Conservation (phyloP, 2,797 vertebrate species). For the Coregonus ussuriensis region DNA sequence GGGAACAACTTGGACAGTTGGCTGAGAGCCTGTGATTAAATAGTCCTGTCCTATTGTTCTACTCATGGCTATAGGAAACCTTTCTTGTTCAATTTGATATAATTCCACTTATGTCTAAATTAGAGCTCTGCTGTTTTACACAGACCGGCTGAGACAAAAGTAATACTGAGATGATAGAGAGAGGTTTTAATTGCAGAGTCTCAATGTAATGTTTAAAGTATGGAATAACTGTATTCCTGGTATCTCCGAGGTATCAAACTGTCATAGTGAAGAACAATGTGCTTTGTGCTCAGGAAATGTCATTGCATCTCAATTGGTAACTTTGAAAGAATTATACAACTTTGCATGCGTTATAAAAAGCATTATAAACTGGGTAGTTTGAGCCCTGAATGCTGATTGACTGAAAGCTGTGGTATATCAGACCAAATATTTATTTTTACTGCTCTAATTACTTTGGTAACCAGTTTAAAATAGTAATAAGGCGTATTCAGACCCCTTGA, state of each 20-base stretch:
- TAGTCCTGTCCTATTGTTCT: not conserved
- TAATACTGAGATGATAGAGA: conserved; percentile 14
- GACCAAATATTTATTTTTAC: too few relatives aligned
- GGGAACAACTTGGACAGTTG: conserved; percentile 5
- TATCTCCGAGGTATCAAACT: not conserved
- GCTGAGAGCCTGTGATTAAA: not conserved
- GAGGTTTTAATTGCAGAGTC: conserved; percentile 10
- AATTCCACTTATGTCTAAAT: conserved; percentile 16
- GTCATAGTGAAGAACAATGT: not conserved
- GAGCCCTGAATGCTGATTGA: too few relatives aligned
- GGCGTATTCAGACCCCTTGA: too few relatives aligned
- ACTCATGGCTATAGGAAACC: not conserved
- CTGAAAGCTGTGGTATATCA: too few relatives aligned
- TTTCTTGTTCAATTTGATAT: not conserved
- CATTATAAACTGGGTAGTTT: too few relatives aligned
- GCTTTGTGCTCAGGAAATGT: not conserved
- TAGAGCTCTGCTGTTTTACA: conserved; percentile 4
- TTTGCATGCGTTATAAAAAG: too few relatives aligned
- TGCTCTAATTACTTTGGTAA: too few relatives aligned
- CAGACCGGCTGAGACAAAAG: not conserved
- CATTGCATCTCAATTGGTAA: not conserved
- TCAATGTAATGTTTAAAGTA: conserved; percentile 8
- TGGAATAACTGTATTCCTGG: not conserved
- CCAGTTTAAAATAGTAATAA: too few relatives aligned
- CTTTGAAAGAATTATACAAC: not conserved